Conservation (phyloP, 2,888 invertebrate species). For the Sarcophaga caerulescens region DNA sequence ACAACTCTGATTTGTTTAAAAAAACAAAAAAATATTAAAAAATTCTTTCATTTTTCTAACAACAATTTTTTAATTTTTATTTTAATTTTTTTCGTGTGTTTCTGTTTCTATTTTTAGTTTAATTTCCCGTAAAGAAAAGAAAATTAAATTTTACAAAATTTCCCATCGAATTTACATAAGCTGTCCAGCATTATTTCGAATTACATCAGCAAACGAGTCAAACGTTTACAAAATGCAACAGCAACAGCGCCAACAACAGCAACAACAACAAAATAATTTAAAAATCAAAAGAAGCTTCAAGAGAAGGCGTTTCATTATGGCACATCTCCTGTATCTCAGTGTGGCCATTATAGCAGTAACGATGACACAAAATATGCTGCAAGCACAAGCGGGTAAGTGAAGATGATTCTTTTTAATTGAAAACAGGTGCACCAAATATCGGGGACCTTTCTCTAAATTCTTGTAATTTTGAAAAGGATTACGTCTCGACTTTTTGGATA, state of each 20-base stretch:
- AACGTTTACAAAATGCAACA: slow-evolving; percentile 44
- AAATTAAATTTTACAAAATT: slow-evolving; percentile 18
- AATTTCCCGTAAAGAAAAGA: slow-evolving; percentile 26
- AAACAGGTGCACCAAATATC: no score
- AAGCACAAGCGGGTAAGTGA: slow-evolving; percentile 59
- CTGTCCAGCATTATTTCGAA: slow-evolving; percentile 34
- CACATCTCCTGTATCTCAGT: slow-evolving; percentile 17
- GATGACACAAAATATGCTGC: slow-evolving; percentile 38
- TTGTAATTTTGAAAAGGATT: no score
- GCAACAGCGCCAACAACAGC: slow-evolving; percentile 55
- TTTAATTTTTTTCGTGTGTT: no score
- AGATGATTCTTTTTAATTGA: not conserved
- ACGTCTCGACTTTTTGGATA: no score
- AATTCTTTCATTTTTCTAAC: no score
- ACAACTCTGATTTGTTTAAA: no score
- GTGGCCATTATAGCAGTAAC: slow-evolving; percentile 31
- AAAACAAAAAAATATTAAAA: no score
- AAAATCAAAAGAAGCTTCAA: slow-evolving; percentile 61
- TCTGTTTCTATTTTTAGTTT: slow-evolving; percentile 31
- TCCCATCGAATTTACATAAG: slow-evolving; percentile 21
- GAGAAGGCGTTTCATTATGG: slow-evolving; percentile 61
- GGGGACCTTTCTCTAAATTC: no score
- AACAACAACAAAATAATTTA: slow-evolving; percentile 50
- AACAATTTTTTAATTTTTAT: no score
- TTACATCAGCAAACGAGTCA: slow-evolving; percentile 17